These are phyloP conservation scores for Elymnias hypermnestra DNA, from an alignment of 1,140 invertebrate species.

Conservation along the genomic window DNA sequence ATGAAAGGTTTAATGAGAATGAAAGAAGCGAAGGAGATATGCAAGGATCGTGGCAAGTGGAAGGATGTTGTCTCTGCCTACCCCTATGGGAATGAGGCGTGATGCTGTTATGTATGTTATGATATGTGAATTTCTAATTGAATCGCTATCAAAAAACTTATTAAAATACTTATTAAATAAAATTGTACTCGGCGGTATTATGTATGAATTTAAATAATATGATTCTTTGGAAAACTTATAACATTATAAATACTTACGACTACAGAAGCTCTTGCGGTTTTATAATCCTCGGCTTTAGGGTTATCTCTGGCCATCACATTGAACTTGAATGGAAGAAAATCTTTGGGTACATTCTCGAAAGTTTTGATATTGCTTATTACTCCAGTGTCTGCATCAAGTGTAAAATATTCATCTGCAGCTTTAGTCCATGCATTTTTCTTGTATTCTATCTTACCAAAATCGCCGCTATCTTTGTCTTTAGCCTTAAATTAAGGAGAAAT, in stretches of 20 bases:
- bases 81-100: too few relatives aligned
- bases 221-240: too few relatives aligned
- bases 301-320: constrained; percentile 86
- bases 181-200: too few relatives aligned
- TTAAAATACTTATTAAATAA: too few relatives aligned
- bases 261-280: constrained; percentile 79
- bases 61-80: too few relatives aligned
- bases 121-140: too few relatives aligned
- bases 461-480: constrained; percentile 88
- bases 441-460: constrained; percentile 86
- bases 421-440: constrained; percentile 78
- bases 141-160: too few relatives aligned
- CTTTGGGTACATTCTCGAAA: constrained; percentile 80
- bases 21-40: too few relatives aligned
- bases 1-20: too few relatives aligned
- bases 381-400: constrained; percentile 83
- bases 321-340: constrained; percentile 84
- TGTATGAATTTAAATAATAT: too few relatives aligned
- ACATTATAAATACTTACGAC: constrained; percentile 78
- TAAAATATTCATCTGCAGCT: constrained; percentile 82
- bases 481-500: constrained; percentile 73
- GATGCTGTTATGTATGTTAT: too few relatives aligned
- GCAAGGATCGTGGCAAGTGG: too few relatives aligned
- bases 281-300: constrained; percentile 79
- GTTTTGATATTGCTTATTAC: constrained; percentile 84